A percentile compares a stretch with the other conserved stretches of the same genome.
phyloP scores from a whole-genome alignment of 2,797 vertebrate genomes.

The Gorsachius magnificus region DNA sequence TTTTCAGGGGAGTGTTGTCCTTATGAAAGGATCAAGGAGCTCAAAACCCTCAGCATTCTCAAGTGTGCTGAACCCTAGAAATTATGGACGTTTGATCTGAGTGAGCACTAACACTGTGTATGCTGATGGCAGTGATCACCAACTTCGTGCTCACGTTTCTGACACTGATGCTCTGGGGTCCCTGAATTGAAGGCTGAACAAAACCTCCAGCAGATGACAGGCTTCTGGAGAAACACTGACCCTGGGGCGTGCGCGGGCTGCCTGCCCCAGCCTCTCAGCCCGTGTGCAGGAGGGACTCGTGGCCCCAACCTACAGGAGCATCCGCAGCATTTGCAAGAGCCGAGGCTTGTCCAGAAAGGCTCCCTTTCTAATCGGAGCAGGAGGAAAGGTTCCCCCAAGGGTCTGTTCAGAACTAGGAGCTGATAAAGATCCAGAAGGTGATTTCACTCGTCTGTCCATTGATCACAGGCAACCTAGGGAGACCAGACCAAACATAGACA shows the following conservation, averaged over 20 bases:
- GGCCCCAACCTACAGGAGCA: not conserved
- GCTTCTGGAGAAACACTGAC: not conserved
- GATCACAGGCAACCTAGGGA: constrained; percentile 64
- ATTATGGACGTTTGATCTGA: accelerated
- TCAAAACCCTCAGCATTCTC: not conserved
- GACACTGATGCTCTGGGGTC: not conserved
- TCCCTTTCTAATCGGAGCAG: not conserved
- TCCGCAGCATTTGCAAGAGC: not conserved
- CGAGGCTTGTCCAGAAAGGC: not conserved
- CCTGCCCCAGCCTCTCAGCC: not conserved
- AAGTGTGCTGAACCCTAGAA: not conserved
- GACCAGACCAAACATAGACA: constrained; percentile 66
- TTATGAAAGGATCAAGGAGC: not conserved
- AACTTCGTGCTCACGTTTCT: not conserved
- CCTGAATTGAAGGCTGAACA: not conserved
- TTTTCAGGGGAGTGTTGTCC: not conserved
- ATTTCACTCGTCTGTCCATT: constrained; percentile 56
- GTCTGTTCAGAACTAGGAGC: constrained; percentile 33
- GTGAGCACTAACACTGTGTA: accelerated
- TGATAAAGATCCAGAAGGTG: constrained; percentile 64
- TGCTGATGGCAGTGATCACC: not conserved
- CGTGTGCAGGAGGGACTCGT: not conserved
- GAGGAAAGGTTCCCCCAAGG: not conserved
- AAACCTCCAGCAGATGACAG: not conserved
- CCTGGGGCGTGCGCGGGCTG: accelerated